A percentile compares a stretch with the other conserved stretches of the same genome.
Evolutionary conservation across 2,797 vertebrate genomes (phyloP).

Genomic region (Myotis findleyi): DNA sequence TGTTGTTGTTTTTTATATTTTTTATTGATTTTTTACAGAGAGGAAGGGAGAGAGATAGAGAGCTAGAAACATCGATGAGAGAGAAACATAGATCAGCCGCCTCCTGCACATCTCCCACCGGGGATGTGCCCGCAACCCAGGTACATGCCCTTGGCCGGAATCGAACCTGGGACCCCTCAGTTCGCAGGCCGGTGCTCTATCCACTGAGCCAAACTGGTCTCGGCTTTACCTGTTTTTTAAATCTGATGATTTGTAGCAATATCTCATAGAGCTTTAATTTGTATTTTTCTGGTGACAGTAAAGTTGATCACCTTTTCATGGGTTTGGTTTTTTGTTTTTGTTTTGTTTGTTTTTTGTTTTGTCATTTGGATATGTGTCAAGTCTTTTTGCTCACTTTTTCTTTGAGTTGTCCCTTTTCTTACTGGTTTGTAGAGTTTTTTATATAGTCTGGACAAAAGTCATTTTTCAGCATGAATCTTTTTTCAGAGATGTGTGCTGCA

Average conservation of each 20-base stretch:
- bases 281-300: not conserved
- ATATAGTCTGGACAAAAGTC: not conserved
- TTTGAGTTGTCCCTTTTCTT: not conserved
- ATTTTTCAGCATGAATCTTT: not conserved
- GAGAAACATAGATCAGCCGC: too few species aligned
- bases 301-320: not conserved
- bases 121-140: too few species aligned
- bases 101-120: too few species aligned
- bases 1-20: too few species aligned
- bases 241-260: not conserved
- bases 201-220: too few species aligned
- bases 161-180: too few species aligned
- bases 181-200: too few species aligned
- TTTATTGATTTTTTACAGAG: too few species aligned
- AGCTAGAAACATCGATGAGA: too few species aligned
- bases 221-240: not conserved
- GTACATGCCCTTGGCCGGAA: too few species aligned
- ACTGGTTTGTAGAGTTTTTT: not conserved
- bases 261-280: conserved; percentile 4
- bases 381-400: not conserved
- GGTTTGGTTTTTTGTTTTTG: not conserved
- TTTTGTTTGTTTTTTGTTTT: not conserved
- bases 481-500: not conserved
- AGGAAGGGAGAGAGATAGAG: too few species aligned
- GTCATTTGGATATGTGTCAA: not conserved